Base-by-base conservation (phyloP, 2,888 invertebrate genomes). In the Drosophila greeni region DNA sequence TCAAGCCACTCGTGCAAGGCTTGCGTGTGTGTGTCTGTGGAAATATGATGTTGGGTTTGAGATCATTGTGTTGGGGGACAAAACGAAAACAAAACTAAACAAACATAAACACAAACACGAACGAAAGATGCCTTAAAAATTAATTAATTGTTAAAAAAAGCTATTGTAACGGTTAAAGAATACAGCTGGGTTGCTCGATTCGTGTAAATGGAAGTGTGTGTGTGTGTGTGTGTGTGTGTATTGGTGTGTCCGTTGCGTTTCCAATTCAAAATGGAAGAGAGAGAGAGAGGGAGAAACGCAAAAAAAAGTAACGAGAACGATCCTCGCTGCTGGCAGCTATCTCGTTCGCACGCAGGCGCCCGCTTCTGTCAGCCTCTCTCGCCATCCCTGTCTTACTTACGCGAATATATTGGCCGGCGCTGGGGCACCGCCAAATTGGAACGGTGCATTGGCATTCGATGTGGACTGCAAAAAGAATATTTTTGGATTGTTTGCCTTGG, bases 371-470 rank as follows among this genome's bases (percentile, higher is more conserved):
- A 12, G 26, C 29, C 58, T 52, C 36, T 45, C 18, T 29, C 29
- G 29, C 55, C 52, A 26, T 55, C 36, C 20, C 53, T 36, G 55
- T 70, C 29, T 31, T 89, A 89, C 88, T 89, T 89, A 89, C 88
- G 88, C 89, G 76, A 89, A 89, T 75, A 88, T 87, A 84, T 89
- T 89, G 80, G 86, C 75, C 73, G 87, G 79, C 72, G 86, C 75
- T 33, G 85, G 73, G 59, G 85, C 75, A 72, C 85, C 86, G 76
- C 84, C 86, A 84, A 89, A 89, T 87, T 88, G 88, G 82, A 89
- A 89, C 80, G 88, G 88, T 73, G 87, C 68, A 31, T 66, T 66
- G 69, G 70, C 81, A 78, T 85, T 87, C 75, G 88, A 73, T 60
- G 88, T 77, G 66, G 87, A 83, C 89, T 88, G 88, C 66, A 89